Percentiles rank a stretch among this genome's conserved stretches.
Conservation (phyloP, 2,113 vertebrate species). For the Oreotrochilus melanogaster region DNA sequence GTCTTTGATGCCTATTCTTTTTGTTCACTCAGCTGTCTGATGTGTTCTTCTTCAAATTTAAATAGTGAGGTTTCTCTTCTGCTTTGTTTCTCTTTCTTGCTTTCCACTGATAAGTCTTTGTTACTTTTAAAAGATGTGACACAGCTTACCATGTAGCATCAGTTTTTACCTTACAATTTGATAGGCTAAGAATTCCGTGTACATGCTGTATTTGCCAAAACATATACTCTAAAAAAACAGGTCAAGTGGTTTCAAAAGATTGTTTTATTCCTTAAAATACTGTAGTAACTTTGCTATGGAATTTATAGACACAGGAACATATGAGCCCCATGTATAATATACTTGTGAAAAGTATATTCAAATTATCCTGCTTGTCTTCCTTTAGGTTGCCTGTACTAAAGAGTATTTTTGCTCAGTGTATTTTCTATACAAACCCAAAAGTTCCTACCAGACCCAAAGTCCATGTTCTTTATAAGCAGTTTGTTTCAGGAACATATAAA, state of each 20-base stretch:
- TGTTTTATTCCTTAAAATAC: constrained; percentile 7
- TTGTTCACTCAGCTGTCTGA: constrained; percentile 33
- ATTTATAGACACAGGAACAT: not conserved
- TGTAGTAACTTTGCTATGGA: not conserved
- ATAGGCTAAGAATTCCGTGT: not conserved
- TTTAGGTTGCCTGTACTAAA: not conserved
- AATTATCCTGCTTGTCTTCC: not conserved
- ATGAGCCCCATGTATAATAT: not conserved
- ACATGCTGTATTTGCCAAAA: not conserved
- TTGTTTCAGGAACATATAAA: not conserved
- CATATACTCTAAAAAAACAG: not conserved
- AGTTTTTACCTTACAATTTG: constrained; percentile 20
- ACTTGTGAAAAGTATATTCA: not conserved
- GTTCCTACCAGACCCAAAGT: not conserved
- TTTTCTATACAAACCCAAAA: not conserved
- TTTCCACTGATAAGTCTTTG: not conserved
- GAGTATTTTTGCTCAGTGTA: not conserved
- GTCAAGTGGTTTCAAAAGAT: not conserved
- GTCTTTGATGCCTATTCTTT: not conserved
- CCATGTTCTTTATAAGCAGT: not conserved
- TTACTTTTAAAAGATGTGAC: not conserved
- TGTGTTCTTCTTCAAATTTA: constrained; percentile 7
- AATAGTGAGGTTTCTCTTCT: not conserved
- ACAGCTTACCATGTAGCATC: not conserved
- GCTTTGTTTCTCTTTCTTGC: not conserved